Evolutionary conservation across 2,888 invertebrate genomes (phyloP).

Genomic region (Epistrophella euchroma): DNA sequence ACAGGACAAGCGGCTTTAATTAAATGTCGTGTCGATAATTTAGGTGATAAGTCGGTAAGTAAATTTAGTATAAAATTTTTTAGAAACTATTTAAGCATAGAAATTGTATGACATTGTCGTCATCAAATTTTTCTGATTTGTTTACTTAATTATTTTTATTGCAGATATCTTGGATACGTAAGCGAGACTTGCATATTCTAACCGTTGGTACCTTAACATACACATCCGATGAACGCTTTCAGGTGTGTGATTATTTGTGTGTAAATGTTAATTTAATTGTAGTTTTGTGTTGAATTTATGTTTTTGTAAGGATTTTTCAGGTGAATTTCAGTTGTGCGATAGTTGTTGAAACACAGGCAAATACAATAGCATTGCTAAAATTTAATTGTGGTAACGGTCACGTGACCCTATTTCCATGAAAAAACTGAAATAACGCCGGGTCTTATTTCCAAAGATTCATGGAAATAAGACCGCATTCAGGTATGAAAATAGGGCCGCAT

Average conservation of each 20-base stretch:
- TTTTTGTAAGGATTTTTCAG: not conserved
- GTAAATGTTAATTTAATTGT: not conserved
- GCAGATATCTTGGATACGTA: conserved; percentile 82
- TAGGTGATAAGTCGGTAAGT: conserved; percentile 72
- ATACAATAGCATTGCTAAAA: not conserved
- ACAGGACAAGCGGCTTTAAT: conserved; percentile 73
- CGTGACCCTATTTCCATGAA: too few species aligned
- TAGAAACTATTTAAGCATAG: not conserved
- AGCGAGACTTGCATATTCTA: conserved; percentile 82
- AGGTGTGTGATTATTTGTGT: conserved; percentile 76
- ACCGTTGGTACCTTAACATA: conserved; percentile 82
- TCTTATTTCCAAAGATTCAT: too few species aligned
- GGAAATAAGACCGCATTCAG: too few species aligned
- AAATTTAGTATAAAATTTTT: not conserved
- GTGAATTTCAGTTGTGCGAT: not conserved
- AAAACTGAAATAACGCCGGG: too few species aligned
- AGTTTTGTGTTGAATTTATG: not conserved
- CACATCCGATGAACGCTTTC: conserved; percentile 82
- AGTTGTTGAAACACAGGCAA: not conserved
- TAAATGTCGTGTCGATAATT: conserved; percentile 72
- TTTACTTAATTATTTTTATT: not conserved
- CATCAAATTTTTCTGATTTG: not conserved
- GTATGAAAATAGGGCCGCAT: too few species aligned
- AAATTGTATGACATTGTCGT: not conserved
- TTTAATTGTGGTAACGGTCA: too few species aligned